phyloP scores from a whole-genome alignment of 2,113 vertebrate species.

The Pao palembangensis region DNA sequence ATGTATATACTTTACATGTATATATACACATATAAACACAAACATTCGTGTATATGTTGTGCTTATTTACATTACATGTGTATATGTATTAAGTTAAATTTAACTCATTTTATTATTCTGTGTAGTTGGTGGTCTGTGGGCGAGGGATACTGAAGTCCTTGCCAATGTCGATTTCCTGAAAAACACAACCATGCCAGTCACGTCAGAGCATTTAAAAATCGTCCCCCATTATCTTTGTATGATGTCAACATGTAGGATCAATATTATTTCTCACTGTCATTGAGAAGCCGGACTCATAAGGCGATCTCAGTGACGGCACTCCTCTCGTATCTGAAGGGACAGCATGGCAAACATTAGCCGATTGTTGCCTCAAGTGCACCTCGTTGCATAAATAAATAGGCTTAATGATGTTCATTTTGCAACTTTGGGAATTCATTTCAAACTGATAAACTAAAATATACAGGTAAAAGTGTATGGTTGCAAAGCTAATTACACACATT shows the following conservation, averaged over 20 bases:
- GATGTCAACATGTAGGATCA: too few species aligned
- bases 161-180: constrained; percentile 69
- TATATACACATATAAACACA: neutral
- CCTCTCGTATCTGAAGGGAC: constrained; percentile 53
- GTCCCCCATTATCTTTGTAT: constrained; percentile 16
- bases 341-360: constrained; percentile 17
- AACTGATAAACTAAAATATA: neutral
- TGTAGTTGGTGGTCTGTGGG: constrained; percentile 69
- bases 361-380: constrained; percentile 10
- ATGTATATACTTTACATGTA: neutral
- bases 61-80: too few species aligned
- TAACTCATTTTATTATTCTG: constrained; percentile 55
- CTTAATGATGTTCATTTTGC: constrained; percentile 17
- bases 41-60: neutral
- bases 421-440: too few species aligned
- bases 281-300: constrained; percentile 71
- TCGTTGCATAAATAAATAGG: too few species aligned
- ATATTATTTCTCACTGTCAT: constrained; percentile 68
- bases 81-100: neutral
- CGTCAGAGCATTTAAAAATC: neutral
- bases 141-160: constrained; percentile 75
- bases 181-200: constrained; percentile 27
- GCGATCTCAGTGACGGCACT: constrained; percentile 50
- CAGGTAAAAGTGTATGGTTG: neutral
- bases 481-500: neutral